Conservation (phyloP, 2,797 vertebrate genomes). For the Sebastes nivosus region DNA sequence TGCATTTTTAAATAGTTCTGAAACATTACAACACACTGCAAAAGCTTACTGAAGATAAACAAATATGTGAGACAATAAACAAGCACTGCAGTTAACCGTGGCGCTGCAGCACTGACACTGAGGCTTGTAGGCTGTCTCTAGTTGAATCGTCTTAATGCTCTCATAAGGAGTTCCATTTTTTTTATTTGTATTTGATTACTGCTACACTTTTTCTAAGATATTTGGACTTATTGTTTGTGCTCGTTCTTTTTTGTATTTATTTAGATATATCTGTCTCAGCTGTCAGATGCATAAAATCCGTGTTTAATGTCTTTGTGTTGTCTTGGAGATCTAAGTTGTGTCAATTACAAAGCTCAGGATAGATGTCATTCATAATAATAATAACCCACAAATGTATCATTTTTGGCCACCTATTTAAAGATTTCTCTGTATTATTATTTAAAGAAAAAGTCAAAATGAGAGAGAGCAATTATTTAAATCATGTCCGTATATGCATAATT, state of each 20-base stretch:
- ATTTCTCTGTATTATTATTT: conserved; percentile 28
- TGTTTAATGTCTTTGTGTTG: conserved; percentile 50
- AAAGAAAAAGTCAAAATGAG: conserved; percentile 34
- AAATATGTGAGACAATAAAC: conserved; percentile 44
- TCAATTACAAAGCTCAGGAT: conserved; percentile 83
- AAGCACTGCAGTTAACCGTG: conserved; percentile 36
- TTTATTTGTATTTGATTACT: conserved; percentile 45
- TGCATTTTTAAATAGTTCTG: conserved; percentile 79
- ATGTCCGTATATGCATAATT: conserved; percentile 25
- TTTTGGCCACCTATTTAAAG: conserved; percentile 50
- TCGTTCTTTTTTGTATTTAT: conserved; percentile 42
- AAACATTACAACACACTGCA: conserved; percentile 68
- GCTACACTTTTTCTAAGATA: conserved; percentile 50
- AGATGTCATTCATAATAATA: conserved; percentile 59
- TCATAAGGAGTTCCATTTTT: conserved; percentile 4
- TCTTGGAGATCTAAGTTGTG: conserved; percentile 60
- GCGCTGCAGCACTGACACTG: conserved; percentile 55
- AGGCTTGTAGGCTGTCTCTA: conserved; percentile 50
- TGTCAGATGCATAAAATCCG: conserved; percentile 44
- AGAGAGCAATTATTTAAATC: conserved; percentile 33
- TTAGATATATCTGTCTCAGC: conserved; percentile 43
- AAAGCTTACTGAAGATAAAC: conserved; percentile 62
- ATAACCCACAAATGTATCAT: conserved; percentile 43
- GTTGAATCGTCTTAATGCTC: conserved; percentile 50
- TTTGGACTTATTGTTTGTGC: conserved; percentile 46